Conservation (phyloP, 2,113 vertebrate species). For the Montifringilla adamsi region DNA sequence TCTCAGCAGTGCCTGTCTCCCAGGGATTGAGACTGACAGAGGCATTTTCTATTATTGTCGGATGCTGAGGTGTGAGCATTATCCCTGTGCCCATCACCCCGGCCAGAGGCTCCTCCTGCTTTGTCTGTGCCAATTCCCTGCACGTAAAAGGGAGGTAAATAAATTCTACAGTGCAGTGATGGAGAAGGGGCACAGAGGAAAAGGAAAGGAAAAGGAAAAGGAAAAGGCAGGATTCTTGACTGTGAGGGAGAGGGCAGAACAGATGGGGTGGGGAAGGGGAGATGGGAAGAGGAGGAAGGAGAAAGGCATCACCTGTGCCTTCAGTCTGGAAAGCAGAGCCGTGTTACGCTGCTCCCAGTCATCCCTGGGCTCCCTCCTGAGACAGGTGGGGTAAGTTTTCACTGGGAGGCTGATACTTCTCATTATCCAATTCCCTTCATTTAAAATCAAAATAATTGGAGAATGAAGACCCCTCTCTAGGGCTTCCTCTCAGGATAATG, state of each 20-base stretch:
- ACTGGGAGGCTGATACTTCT: background rate
- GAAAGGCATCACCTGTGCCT: background rate
- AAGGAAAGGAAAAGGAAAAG: background rate
- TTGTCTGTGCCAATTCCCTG: background rate
- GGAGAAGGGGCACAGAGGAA: background rate
- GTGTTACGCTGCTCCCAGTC: background rate
- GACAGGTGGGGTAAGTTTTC: background rate
- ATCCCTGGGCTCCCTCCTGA: background rate
- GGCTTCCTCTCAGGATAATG: background rate
- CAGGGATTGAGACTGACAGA: constrained; percentile 54
- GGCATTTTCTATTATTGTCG: constrained; percentile 48
- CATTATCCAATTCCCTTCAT: background rate
- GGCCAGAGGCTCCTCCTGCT: background rate
- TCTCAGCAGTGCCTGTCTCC: constrained; percentile 16
- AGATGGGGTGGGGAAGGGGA: background rate
- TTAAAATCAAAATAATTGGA: background rate
- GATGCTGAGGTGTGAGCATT: constrained; percentile 59
- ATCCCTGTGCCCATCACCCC: constrained; percentile 9
- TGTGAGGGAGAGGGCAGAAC: background rate
- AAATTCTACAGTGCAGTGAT: background rate
- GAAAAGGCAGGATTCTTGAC: background rate
- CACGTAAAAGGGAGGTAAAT: background rate
- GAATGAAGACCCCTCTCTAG: background rate
- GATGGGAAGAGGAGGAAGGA: background rate
- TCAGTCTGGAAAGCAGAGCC: background rate